Percentiles rank a stretch among this genome's conserved stretches.
phyloP scores from a whole-genome alignment of 1,140 invertebrate genomes.

The Rhyacophila brunnea region DNA sequence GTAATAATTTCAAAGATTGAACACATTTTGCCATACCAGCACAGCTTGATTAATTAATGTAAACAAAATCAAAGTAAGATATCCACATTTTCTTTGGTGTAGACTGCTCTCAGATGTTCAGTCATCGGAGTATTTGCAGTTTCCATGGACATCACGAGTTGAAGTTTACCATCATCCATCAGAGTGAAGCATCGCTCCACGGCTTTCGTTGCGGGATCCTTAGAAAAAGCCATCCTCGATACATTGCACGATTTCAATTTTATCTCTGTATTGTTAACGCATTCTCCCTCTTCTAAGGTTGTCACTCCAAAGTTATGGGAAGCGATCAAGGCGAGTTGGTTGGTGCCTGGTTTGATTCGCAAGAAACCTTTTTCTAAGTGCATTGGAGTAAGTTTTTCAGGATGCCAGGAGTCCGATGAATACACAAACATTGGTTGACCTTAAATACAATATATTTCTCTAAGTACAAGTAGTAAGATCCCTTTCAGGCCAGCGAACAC shows the following conservation, averaged over 20 bases:
- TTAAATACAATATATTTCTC: too few species aligned
- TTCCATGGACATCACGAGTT: slow-evolving; percentile 58
- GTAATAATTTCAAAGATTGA: too few species aligned
- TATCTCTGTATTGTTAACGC: slow-evolving; percentile 43
- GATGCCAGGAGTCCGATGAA: slow-evolving; percentile 55
- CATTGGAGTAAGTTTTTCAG: slow-evolving; percentile 58
- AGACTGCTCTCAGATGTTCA: slow-evolving; percentile 59
- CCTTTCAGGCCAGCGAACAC: too few species aligned
- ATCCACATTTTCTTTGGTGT: slow-evolving; percentile 41
- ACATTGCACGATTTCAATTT: slow-evolving; percentile 51
- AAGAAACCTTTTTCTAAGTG: slow-evolving; percentile 67
- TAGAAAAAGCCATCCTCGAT: slow-evolving; percentile 54
- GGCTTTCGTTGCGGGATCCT: slow-evolving; percentile 54
- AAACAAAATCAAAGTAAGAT: too few species aligned
- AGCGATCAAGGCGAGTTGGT: slow-evolving; percentile 57
- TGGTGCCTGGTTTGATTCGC: slow-evolving; percentile 58
- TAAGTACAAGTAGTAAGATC: too few species aligned
- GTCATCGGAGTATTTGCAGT: slow-evolving; percentile 57
- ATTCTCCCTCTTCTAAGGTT: slow-evolving; percentile 58
- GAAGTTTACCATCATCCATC: slow-evolving; percentile 47
- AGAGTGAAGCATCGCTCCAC: slow-evolving; percentile 51
- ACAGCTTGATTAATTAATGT: too few species aligned
- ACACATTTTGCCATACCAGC: too few species aligned
- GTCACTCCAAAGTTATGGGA: slow-evolving; percentile 65
- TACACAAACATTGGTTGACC: slow-evolving; percentile 67